phyloP scores from a whole-genome alignment of 1,140 invertebrate species.

The Sogatella furcifera region DNA sequence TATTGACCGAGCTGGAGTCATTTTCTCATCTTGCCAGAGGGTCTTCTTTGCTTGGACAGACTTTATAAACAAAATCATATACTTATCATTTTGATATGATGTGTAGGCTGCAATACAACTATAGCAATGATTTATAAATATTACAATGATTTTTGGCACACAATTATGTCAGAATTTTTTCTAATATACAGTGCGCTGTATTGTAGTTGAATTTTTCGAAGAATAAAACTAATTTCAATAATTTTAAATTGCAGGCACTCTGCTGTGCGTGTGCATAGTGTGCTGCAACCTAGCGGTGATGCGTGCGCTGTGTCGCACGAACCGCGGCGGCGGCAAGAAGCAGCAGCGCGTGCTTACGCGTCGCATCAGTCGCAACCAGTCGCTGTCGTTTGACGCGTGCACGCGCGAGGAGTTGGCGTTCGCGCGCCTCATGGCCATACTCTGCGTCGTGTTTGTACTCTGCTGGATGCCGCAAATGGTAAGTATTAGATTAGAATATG shows the following conservation, averaged over 20 bases:
- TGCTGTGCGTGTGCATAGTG: slow-evolving; percentile 62
- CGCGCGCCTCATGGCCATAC: slow-evolving; percentile 67
- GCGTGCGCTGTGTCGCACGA: slow-evolving; percentile 39
- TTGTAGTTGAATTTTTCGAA: too few relatives aligned
- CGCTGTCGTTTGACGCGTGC: slow-evolving; percentile 29
- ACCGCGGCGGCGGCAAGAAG: slow-evolving; percentile 10
- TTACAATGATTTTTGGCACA: too few relatives aligned
- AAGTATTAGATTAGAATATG: slow-evolving; percentile 31
- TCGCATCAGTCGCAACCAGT: slow-evolving; percentile 22
- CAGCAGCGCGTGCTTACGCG: slow-evolving; percentile 18
- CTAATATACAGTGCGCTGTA: too few relatives aligned
- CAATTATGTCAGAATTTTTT: too few relatives aligned
- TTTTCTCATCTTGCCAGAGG: too few relatives aligned
- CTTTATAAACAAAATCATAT: too few relatives aligned
- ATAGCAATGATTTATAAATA: too few relatives aligned
- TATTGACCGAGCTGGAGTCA: too few relatives aligned
- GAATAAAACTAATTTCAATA: too few relatives aligned
- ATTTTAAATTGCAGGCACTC: slow-evolving; percentile 42
- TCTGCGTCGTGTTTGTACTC: slow-evolving; percentile 68
- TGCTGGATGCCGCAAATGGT: slow-evolving; percentile 85
- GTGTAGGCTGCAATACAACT: too few relatives aligned
- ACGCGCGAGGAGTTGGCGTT: slow-evolving; percentile 73
- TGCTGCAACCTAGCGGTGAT: slow-evolving; percentile 74
- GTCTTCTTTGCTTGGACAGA: too few relatives aligned
- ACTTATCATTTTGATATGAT: too few relatives aligned